Percentiles rank a stretch among this genome's conserved stretches.
phyloP scores from a whole-genome alignment of 2,888 invertebrate genomes.

The Drosophila nr. perissopoda region DNA sequence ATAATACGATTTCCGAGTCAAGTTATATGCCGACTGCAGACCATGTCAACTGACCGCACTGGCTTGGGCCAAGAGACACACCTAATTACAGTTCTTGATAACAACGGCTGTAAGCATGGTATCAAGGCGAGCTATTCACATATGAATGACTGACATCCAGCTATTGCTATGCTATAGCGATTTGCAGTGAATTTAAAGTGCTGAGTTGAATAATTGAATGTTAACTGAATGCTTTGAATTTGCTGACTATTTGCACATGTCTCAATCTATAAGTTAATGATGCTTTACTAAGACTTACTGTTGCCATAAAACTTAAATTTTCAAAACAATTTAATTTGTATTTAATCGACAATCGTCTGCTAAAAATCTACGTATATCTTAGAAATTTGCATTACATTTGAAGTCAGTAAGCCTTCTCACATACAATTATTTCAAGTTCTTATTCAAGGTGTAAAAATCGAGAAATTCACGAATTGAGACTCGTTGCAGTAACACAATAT shows the following conservation, averaged over 20 bases:
- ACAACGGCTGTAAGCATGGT: constrained; percentile 1
- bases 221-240: background rate
- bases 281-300: background rate
- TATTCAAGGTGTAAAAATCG: background rate
- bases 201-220: background rate
- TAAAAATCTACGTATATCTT: background rate
- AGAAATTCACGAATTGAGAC: constrained; percentile 15
- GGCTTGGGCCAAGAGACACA: constrained; percentile 2
- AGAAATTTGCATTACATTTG: background rate
- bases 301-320: background rate
- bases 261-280: background rate
- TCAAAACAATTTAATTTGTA: background rate
- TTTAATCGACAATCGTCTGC: background rate
- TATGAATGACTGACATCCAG: background rate
- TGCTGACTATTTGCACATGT: background rate
- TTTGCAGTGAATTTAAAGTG: background rate
- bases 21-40: constrained; percentile 10
- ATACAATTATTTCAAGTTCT: background rate
- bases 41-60: background rate
- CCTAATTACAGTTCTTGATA: constrained; percentile 29
- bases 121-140: background rate
- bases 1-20: constrained; percentile 15
- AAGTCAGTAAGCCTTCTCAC: background rate
- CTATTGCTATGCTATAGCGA: background rate
- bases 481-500: constrained; percentile 43